Base-by-base conservation (phyloP, 2,888 invertebrate genomes). In the Parnassius mnemosyne region DNA sequence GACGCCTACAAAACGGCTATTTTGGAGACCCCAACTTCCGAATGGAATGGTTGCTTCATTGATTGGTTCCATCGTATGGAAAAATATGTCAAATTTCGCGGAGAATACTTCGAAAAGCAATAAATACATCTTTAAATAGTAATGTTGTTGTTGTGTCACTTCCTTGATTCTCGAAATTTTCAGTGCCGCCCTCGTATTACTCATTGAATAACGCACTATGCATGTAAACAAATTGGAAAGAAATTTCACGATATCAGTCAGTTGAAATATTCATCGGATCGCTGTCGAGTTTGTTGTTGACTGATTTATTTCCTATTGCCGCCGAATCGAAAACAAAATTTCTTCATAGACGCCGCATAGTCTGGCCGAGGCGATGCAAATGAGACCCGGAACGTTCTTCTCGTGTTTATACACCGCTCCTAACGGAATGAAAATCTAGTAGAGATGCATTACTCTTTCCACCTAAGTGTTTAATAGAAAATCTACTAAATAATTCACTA, bases 381-480 rank as follows among this genome's bases (percentile, higher is more conserved):
- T 81, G 65, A 69, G 66, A 68, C 66, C 71, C 71, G 69, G 65
- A 54, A 66, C 68, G 69, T 68, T 68, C 70, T 68, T 66, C 66
- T 70, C 51, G 64, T 72, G 78, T 81, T 81, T 79, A 83, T 80
- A 75, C 78, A 75, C 68, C 72, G 69, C 75, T 77, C 76, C 77
- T 71, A 74, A 71, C 76, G 69, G 78, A 79, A 79, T 81, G 79
- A 83, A 85, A 84, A 83, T 83, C 78, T 75, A 78, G 76, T 76
- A 77, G 78, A 85, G 78, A 85, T 84, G 82, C 85, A 87, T 87
- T 85, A 86, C 87, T 85, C 84, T 83, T n/a, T 81, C 76, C 76
- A 71, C 75, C 78, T 83, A 83, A 87, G 84, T 85, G 83, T 84
- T 81, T 84, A 84, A 84, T 85, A 86, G 83, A 85, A 83, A 83